Evolutionary conservation across 2,113 vertebrate species (phyloP).

Genomic region (Hydrolagus affinis): DNA sequence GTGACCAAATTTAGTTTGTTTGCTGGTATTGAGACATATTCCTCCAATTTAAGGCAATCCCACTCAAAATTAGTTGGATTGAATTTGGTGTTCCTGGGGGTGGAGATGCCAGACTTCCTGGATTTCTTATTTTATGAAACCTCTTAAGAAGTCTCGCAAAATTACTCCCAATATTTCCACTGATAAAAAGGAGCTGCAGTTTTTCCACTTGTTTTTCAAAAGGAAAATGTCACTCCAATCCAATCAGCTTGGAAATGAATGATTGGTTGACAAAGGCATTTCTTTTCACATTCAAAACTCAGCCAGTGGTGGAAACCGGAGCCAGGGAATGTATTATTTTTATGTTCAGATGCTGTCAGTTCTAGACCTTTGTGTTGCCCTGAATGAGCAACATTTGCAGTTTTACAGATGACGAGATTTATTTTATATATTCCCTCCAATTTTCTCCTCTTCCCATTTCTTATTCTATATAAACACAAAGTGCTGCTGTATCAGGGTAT

Average conservation of each 20-base stretch:
- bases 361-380: background rate
- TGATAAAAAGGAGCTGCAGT: conserved; percentile 2
- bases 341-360: background rate
- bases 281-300: background rate
- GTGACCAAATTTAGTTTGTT: too few relatives aligned
- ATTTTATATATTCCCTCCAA: background rate
- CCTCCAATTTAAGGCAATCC: too few relatives aligned
- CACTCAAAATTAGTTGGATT: too few relatives aligned
- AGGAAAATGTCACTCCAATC: conserved; percentile 16
- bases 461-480: too few relatives aligned
- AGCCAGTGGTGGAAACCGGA: background rate
- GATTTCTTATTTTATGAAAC: too few relatives aligned
- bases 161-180: background rate
- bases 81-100: too few relatives aligned
- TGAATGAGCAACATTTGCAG: background rate
- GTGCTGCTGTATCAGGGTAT: background rate
- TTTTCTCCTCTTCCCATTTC: too few relatives aligned
- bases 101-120: too few relatives aligned
- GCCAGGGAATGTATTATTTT: conserved; percentile 19
- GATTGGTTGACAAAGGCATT: conserved; percentile 16
- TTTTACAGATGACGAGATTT: background rate
- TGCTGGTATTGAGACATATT: too few relatives aligned
- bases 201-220: background rate
- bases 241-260: conserved; percentile 25
- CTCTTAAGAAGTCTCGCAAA: too few relatives aligned